Conservation (phyloP, 2,113 vertebrate genomes). For the Brachirus orientalis region DNA sequence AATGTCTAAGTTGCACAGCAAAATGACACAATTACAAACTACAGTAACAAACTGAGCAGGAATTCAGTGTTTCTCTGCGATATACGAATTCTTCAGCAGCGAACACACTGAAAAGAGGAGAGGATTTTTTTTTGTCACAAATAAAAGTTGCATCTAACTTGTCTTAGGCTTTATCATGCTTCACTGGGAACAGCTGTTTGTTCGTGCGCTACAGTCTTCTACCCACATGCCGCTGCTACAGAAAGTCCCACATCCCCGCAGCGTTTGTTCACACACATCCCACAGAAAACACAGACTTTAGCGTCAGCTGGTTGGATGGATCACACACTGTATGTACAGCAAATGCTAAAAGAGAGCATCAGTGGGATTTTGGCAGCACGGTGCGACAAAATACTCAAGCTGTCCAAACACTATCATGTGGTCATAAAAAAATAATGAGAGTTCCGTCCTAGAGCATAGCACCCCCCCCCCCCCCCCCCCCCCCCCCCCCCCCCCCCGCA, state of each 20-base stretch:
- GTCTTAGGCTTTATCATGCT: constrained; percentile 30
- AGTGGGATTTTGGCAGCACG: constrained; percentile 9
- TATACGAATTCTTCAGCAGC: constrained; percentile 21
- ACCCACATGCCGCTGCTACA: constrained; percentile 6
- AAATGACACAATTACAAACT: constrained; percentile 33
- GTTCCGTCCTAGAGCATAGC: constrained; percentile 6
- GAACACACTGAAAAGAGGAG: not conserved
- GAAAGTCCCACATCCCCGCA: constrained; percentile 26
- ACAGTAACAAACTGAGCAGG: constrained; percentile 36
- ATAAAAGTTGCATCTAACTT: constrained; percentile 19
- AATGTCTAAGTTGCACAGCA: constrained; percentile 50
- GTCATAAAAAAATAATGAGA: not conserved
- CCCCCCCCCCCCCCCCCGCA: not conserved
- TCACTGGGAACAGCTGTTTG: constrained; percentile 12
- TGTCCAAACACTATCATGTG: constrained; percentile 16
- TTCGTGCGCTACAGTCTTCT: constrained; percentile 16
- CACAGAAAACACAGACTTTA: constrained; percentile 68
- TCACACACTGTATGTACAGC: constrained; percentile 31
- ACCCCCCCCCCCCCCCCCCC: not conserved
- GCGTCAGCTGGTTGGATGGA: constrained; percentile 56
- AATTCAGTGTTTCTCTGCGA: constrained; percentile 22
- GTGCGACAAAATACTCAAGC: constrained; percentile 24
- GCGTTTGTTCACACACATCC: constrained; percentile 28
- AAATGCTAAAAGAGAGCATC: constrained; percentile 29
- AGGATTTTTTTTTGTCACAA: not conserved